A percentile compares a stretch with the other conserved stretches of the same genome.
Conservation (phyloP, 2,797 vertebrate genomes). For the Diplodus puntazzo region DNA sequence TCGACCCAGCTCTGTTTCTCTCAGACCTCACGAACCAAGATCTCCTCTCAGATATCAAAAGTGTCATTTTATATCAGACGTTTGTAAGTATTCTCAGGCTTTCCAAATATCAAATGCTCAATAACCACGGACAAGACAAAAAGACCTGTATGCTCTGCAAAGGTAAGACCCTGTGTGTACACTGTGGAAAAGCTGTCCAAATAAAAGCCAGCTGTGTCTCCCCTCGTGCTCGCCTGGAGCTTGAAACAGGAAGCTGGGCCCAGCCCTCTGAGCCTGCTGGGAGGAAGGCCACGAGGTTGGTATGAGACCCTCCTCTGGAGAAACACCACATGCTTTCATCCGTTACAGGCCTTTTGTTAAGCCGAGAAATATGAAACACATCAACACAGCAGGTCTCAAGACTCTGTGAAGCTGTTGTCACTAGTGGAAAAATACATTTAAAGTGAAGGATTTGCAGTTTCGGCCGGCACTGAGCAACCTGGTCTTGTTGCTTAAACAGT, state of each 20-base stretch:
- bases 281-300: conserved; percentile 32
- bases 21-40: not conserved
- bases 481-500: conserved; percentile 20
- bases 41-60: conserved; percentile 9
- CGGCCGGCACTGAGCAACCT: not conserved
- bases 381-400: not conserved
- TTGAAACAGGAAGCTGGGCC: conserved; percentile 64
- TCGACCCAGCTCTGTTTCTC: not conserved
- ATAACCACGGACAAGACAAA: conserved; percentile 20
- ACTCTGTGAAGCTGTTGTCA: not conserved
- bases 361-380: conserved; percentile 20
- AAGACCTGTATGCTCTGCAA: conserved; percentile 14
- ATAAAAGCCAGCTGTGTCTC: conserved; percentile 62
- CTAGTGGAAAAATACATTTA: not conserved
- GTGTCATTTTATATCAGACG: not conserved
- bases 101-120: conserved; percentile 9
- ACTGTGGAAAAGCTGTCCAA: conserved; percentile 43
- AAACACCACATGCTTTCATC: conserved; percentile 43
- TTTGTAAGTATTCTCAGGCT: not conserved
- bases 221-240: conserved; percentile 1
- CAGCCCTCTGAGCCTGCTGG: conserved; percentile 49
- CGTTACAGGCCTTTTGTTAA: conserved; percentile 4
- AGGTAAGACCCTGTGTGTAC: not conserved
- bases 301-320: conserved; percentile 36
- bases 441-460: conserved; percentile 7